Percentiles rank a stretch among this genome's conserved stretches.
Conservation (phyloP, 1,140 invertebrate species). For the Drosophila aff. region DNA sequence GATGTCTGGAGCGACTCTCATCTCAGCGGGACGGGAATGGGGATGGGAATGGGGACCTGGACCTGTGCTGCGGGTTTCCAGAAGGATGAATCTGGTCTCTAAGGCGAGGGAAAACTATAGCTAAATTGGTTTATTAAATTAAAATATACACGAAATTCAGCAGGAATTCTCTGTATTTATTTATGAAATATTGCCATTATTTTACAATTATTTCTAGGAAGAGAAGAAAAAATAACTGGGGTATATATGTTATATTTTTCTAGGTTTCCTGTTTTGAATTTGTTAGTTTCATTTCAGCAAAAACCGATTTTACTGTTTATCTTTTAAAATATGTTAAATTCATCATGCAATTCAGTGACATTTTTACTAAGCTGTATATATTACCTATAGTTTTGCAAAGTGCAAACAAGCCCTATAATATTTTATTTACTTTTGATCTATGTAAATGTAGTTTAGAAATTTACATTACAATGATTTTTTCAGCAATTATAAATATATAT, state of each 20-base stretch:
- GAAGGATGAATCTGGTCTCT: not conserved
- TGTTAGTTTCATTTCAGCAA: not conserved
- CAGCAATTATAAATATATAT: too few species aligned
- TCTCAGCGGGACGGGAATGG: not conserved
- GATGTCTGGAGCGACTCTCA: conserved; percentile 37
- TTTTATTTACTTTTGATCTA: too few species aligned
- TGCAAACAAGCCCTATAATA: too few species aligned
- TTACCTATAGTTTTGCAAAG: too few species aligned
- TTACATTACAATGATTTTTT: too few species aligned
- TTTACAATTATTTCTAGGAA: not conserved
- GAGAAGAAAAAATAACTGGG: not conserved
- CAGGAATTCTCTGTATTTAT: not conserved
- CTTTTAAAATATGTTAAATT: not conserved
- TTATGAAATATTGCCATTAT: not conserved
- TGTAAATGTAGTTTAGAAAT: too few species aligned
- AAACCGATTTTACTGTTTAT: not conserved
- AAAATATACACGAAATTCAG: not conserved
- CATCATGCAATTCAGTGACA: not conserved
- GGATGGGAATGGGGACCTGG: not conserved
- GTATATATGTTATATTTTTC: not conserved
- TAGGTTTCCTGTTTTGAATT: not conserved
- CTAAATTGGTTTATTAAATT: conserved; percentile 6
- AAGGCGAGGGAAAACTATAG: not conserved
- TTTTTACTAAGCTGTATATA: not conserved
- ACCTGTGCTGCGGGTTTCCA: not conserved